Base-by-base conservation (phyloP, 92 coral and sea anemone species). In the Galaxea fascicularis region DNA sequence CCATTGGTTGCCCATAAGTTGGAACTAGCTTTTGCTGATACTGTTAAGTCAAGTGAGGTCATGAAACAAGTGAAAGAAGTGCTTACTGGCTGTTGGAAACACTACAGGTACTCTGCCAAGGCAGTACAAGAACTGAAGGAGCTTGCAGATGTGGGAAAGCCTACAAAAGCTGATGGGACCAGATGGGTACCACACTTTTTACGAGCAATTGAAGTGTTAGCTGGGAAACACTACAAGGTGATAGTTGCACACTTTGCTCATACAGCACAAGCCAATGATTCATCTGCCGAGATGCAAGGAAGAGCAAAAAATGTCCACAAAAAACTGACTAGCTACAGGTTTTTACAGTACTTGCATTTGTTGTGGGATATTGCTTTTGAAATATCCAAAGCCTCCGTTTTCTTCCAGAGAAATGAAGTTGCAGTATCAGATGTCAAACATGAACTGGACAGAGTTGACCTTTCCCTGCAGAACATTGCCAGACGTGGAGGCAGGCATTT, bases 171-270 rank as follows among this genome's bases (percentile, higher is more conserved):
- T 86, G 82, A 69, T 77, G 89, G 89, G 84, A 78, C 85, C 75
- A 26, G 90, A 70, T 86, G 85, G 85, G 85, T 86, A 68, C 90
- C 90, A 52, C 85, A 86, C 90, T 76, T 84, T 44, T 84, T 84
- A 76, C 81, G 82, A 60, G 83, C 83, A 73, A 44, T 66, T 66
- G 71, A 65, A 71, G 72, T 84, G 68, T 84, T 84, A 71, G 65
- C 76, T 76, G 88, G 79, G 81, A 84, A 84, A 46, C 75, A 84
- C 46, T 76, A 73, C 88, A 84, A 77, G 72, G 88, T 84, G 82
- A 67, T 84, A 62, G 77, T 76, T 74, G 78, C 88, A 58, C 88
- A 84, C 47, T 80, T 80, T 80, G 77, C n/a, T 58, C 82, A 64
- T 76, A 82, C 86, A 71, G 86, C 71, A 71, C 69, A 82, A 82